These are phyloP conservation scores for Clostera curtula DNA, from an alignment of 2,888 invertebrate species.

Conservation along the genomic window DNA sequence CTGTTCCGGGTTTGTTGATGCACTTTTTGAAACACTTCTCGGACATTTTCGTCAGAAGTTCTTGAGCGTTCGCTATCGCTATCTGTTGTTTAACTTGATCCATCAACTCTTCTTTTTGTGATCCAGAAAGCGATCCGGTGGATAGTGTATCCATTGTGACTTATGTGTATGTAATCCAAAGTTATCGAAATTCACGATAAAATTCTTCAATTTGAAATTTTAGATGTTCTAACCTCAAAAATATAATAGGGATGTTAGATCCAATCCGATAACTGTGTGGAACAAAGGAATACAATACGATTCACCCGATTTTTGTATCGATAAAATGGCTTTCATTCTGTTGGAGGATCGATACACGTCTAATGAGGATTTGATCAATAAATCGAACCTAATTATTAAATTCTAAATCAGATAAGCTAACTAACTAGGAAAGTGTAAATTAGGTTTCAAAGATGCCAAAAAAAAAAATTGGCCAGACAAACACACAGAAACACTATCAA, in stretches of 20 bases:
- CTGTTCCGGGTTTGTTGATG: constrained; percentile 91
- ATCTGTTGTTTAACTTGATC: constrained; percentile 96
- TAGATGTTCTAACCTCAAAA: constrained; percentile 44
- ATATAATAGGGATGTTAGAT: constrained; percentile 13
- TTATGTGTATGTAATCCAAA: constrained; percentile 9
- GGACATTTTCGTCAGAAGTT: constrained; percentile 95
- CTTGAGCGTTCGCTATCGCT: constrained; percentile 94
- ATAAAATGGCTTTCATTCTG: no score
- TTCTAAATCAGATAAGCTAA: no score
- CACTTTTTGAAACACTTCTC: constrained; percentile 98
- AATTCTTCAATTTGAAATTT: constrained; percentile 21
- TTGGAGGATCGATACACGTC: no score
- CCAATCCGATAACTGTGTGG: no score
- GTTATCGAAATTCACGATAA: constrained; percentile 12
- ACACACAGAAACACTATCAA: no score
- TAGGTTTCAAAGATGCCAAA: no score
- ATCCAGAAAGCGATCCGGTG: constrained; percentile 74
- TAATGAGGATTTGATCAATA: no score
- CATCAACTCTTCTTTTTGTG: constrained; percentile 91
- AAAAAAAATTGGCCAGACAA: no score
- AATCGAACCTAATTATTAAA: no score
- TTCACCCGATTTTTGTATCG: no score
- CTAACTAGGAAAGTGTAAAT: no score
- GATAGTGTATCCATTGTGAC: constrained; percentile 75
- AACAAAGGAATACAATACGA: no score